Evolutionary conservation across 1,140 invertebrate species (phyloP), one percentile per base, ranked within the genome.

Genomic region (Drosophila ambigua): DNA sequence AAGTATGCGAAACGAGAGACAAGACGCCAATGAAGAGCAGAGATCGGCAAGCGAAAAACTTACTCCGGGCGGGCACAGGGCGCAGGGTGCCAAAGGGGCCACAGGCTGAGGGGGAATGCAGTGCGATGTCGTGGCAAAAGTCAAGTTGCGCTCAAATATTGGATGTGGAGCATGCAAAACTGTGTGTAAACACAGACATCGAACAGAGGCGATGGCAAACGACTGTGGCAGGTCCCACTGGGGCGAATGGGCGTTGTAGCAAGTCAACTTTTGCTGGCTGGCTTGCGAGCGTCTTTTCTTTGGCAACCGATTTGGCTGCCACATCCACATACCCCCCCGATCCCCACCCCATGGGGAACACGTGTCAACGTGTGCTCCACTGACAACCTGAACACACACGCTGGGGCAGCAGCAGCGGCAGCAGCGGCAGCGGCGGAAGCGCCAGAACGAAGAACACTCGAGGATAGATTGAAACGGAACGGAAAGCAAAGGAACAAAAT

Each of bases 101-200:
- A n/a, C 71, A 63, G 76, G 69, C 61, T 11, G 31, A 31, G 50
- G 54, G 26, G 53, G 49, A 4, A 2, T 39, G 35, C 35, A 5
- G 35, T 39, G 35, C 3, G 4, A 20, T 20, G 20, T 20, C 20
- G 20, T 20, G 31, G 0, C 68, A 74, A 71, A 67, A 74, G 78
- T 69, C 65, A 87, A 88, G 62, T 51, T 85, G 65, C 46, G 77
- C 26, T 48, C 72, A 75, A 77, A 76, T 77, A 77, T 75, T 77
- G 62, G 73, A 76, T 68, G 73, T 77, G 74, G 54, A 52, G 69
- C 80, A 80, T 77, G 71, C 68, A 73, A 79, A 82, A 79, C 76
- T 73, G 64, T 39, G 67, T 84, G 79, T 84, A 77, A 88, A 84
- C 79, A 77, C 66, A 72, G 73, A 76, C 58, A 82, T 80, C 45